phyloP scores from a whole-genome alignment of 2,888 invertebrate species.

The Eupithecia centaureata region DNA sequence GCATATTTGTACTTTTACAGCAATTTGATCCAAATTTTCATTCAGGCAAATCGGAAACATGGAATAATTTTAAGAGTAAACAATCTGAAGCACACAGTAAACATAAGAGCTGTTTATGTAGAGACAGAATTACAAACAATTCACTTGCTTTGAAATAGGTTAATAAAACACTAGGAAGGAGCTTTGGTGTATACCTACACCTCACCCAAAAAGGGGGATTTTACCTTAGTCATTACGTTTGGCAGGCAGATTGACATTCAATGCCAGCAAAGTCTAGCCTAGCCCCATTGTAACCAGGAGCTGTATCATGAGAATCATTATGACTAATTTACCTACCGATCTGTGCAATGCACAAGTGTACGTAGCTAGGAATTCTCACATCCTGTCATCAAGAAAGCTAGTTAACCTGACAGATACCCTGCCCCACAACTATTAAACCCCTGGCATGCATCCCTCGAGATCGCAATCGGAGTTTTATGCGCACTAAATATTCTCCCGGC shows the following conservation, averaged over 20 bases:
- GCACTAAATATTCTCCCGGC: constrained; percentile 84
- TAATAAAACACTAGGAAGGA: no score
- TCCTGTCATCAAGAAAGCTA: constrained; percentile 41
- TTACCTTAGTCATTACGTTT: not conserved
- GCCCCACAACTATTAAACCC: constrained; percentile 69
- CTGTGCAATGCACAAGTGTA: not conserved
- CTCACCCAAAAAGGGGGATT: not conserved
- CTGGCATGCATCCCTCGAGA: constrained; percentile 55
- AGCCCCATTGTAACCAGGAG: not conserved
- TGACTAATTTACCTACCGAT: not conserved
- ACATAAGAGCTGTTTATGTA: not conserved
- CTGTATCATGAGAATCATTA: not conserved
- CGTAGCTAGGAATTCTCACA: constrained; percentile 16
- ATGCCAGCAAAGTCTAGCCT: not conserved
- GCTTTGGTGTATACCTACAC: no score
- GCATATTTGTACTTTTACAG: constrained; percentile 19
- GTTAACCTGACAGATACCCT: constrained; percentile 38
- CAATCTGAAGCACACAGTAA: not conserved
- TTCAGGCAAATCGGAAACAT: constrained; percentile 6
- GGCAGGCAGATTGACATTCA: not conserved
- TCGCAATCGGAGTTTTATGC: constrained; percentile 75
- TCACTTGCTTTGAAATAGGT: no score
- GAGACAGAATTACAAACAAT: not conserved
- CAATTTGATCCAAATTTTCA: constrained; percentile 16
- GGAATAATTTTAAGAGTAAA: not conserved